Conservation (phyloP, 2,113 vertebrate genomes). For the Etheostoma cragini region DNA sequence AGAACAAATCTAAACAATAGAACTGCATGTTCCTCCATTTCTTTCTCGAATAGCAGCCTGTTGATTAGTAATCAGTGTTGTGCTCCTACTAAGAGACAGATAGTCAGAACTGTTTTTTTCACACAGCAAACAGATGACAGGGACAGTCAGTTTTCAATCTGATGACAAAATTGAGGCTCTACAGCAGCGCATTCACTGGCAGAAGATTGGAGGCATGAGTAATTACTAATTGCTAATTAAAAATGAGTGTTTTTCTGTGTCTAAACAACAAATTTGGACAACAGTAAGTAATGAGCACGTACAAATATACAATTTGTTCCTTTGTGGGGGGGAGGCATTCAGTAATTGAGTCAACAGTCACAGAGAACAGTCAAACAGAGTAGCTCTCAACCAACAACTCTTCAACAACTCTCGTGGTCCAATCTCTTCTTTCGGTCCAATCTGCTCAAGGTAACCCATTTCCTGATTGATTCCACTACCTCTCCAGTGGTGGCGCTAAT, state of each 20-base stretch:
- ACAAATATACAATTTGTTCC: constrained; percentile 24
- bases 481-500: too few relatives aligned
- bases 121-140: constrained; percentile 64
- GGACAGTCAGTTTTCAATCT: constrained; percentile 60
- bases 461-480: too few relatives aligned
- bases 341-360: too few relatives aligned
- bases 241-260: constrained; percentile 51
- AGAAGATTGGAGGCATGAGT: constrained; percentile 51
- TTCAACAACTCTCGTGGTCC: too few relatives aligned
- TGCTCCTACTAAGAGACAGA: constrained; percentile 53
- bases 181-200: constrained; percentile 37
- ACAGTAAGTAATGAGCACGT: constrained; percentile 11
- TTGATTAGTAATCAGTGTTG: constrained; percentile 76
- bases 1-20: constrained; percentile 55
- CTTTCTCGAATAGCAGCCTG: constrained; percentile 44
- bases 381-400: too few relatives aligned
- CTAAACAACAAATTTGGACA: constrained; percentile 34
- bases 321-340: background rate
- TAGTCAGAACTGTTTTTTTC: constrained; percentile 64
- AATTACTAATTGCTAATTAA: constrained; percentile 65
- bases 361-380: too few relatives aligned
- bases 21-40: constrained; percentile 37
- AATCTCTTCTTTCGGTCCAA: too few relatives aligned
- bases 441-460: too few relatives aligned
- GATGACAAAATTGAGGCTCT: constrained; percentile 53